Evolutionary conservation across 64 coral and sea anemone species (phyloP).

Genomic region (Cladopsammia gracilis): DNA sequence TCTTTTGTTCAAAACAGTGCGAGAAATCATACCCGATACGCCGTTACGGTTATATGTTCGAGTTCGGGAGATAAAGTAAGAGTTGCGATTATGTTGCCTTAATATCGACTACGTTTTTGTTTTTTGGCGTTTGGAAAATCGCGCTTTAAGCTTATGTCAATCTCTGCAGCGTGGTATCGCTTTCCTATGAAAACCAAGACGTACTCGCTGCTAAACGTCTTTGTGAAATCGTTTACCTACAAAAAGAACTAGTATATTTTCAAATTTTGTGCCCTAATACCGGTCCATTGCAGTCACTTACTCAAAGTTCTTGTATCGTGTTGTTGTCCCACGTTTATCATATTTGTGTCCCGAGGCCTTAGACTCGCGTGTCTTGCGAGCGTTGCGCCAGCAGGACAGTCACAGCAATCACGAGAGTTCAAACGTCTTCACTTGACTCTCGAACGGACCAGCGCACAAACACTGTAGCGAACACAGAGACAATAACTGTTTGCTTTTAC

Average conservation of each 20-base stretch:
- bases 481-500: too few relatives aligned
- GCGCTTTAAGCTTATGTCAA: neutral
- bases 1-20: conserved; percentile 3
- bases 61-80: too few relatives aligned
- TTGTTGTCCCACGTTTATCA: too few relatives aligned
- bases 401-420: too few relatives aligned
- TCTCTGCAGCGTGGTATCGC: neutral
- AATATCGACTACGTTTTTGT: neutral
- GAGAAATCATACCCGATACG: neutral
- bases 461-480: too few relatives aligned
- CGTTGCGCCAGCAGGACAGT: too few relatives aligned
- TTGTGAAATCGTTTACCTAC: neutral
- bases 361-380: too few relatives aligned
- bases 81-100: neutral
- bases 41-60: neutral
- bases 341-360: too few relatives aligned
- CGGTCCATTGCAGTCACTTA: neutral
- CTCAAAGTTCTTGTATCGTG: too few relatives aligned
- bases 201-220: neutral
- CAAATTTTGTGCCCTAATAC: neutral
- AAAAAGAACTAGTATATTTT: too few relatives aligned
- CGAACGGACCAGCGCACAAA: too few relatives aligned
- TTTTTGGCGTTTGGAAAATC: neutral
- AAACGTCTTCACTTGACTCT: too few relatives aligned
- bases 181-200: neutral